Base-by-base conservation (phyloP, 2,113 vertebrate species). In the Pandion haliaetus region DNA sequence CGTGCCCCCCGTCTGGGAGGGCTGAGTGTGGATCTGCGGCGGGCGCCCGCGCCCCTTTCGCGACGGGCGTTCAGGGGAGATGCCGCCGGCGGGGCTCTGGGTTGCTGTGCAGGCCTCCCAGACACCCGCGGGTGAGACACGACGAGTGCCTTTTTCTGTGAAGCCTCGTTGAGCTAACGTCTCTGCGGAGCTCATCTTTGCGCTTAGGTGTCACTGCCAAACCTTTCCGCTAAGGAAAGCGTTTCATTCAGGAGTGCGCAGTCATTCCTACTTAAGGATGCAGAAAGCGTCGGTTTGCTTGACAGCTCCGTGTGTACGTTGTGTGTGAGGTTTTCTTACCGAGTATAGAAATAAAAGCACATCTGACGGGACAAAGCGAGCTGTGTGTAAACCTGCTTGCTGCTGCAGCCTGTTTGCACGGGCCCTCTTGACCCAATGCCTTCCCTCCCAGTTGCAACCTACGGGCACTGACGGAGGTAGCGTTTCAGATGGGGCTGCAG, bases 1-100 rank as follows among this genome's bases (percentile, higher is more conserved):
- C 3, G 5, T 19, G 18, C 10, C 38, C 0, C 19, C 4, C 12
- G 40, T 34, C 14, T 7, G 3, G 1, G 28, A 2, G 9, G 11
- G 31, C 28, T 34, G 47, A 3, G 29, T 1, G 29, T 1, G 28
- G 32, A 2, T 14, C 34, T 25, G 26, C 0, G 3, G 14, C 7
- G 13, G 7, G 49, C 0, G 4, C 34, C 45, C 4, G 3, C 23
- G 42, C 17, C 11, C 3, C 12, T 3, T 9, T 29, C 18, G 3
- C 34, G 2, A 0, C 3, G 6, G 38, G 9, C 12, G 3, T 1
- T 15, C 5, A 1, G 14, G 14, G 67, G 50, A 34, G 32, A 5
- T 28, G 61, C 32, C 2, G 5, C 40, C 2, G 0, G 5, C 19
- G 21, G 13, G 40, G 57, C n/a, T 44, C 20, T 0, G 23, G 7